Evolutionary conservation across 2,888 invertebrate species (phyloP), one percentile per base, ranked within the genome.

Genomic region (Drepana falcataria): DNA sequence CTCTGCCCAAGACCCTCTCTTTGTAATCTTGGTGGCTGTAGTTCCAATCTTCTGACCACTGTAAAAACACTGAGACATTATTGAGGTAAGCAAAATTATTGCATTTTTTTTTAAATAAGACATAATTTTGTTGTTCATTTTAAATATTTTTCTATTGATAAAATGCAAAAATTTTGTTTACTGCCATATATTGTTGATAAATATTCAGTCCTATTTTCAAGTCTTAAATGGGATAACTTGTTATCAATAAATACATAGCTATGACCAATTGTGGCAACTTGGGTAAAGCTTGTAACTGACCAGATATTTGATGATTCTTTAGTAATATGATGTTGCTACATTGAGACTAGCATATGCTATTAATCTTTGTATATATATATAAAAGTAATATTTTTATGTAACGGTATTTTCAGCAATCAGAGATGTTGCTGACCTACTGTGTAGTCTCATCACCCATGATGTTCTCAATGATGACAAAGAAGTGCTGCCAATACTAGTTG

Each of bases 311-410:
- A 84, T 76, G 85, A 80, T 67, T 77, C 85, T 84, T 85, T 85
- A 84, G 85, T 83, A 84, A 83, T 84, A 85, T 85, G 85, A 85
- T 82, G 79, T 77, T 83, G 83, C 71, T 71, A 37, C 5, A 37
- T 37, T 56, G 2, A 53, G 47, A 6, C 48, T 54, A 3, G 9
- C 2, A 2, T 9, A 44, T 1, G 3, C 9, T 2, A 7, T 44
- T 9, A 21, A 21, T 21, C 9, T 9, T 3, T 44, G 9, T 6
- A 4, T 3, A 44, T 9, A 3, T 2, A 9, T 44, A 44, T 44
- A 9, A 9, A 9, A 9, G 2, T 4, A 3, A 44, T 9, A 44
- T 44, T 7, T 44, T 9, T 44, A 9, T 44, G 6, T 44, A 9
- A 44, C 9, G 6, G 44, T 35, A 6, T 57, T 66, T 63, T 49